Evolutionary conservation across 35 echinoderm and acorn worm species (phyloP).

Genomic region (Heliocidaris erythrogramma): DNA sequence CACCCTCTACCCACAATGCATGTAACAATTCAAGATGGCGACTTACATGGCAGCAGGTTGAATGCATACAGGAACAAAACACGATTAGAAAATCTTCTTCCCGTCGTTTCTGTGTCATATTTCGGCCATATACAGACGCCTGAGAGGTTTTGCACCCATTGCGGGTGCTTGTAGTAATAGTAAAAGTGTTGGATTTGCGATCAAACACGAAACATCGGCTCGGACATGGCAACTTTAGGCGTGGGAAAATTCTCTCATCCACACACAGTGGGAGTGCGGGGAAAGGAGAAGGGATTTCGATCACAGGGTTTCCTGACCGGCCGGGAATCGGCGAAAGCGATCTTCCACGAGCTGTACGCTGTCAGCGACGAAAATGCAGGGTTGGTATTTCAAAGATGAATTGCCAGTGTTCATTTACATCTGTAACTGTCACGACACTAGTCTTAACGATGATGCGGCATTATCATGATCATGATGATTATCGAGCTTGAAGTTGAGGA

Average conservation of each 20-base stretch:
- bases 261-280: background rate
- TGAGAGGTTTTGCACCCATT: background rate
- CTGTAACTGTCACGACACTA: no score
- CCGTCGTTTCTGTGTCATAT: background rate
- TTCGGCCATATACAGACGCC: background rate
- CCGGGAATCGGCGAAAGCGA: slow-evolving; percentile 34
- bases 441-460: no score
- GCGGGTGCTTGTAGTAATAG: background rate
- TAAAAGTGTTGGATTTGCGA: background rate
- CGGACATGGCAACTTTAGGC: slow-evolving; percentile 44
- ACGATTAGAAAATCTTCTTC: slow-evolving; percentile 3
- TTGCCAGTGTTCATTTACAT: no score
- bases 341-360: slow-evolving; percentile 31
- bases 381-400: background rate
- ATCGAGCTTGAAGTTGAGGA: no score
- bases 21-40: slow-evolving; percentile 41
- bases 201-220: background rate
- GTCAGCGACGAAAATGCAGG: slow-evolving; percentile 22
- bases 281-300: slow-evolving; percentile 29
- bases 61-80: slow-evolving; percentile 35
- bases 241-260: slow-evolving; percentile 20
- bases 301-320: slow-evolving; percentile 45
- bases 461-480: no score
- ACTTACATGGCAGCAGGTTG: slow-evolving; percentile 47
- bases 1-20: slow-evolving; percentile 44